Percentiles rank a stretch among this genome's conserved stretches.
phyloP scores from a whole-genome alignment of 2,888 invertebrate species.

The Criorhina ranunculi region DNA sequence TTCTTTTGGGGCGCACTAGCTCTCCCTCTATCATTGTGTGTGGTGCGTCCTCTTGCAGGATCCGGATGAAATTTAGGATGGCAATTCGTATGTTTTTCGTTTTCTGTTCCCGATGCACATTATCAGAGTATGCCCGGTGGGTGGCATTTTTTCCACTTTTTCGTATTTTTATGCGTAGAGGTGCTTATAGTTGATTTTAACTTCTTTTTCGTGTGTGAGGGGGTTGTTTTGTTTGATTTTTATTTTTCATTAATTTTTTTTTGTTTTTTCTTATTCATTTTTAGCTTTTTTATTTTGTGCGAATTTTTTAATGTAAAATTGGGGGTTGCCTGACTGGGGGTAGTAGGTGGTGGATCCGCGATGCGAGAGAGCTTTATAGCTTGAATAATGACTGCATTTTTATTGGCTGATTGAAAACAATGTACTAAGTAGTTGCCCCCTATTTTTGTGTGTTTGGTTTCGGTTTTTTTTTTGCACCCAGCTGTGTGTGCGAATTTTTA shows the following conservation, averaged over 20 bases:
- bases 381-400: slow-evolving; percentile 84
- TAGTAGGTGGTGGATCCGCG: slow-evolving; percentile 69
- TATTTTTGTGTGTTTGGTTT: slow-evolving; percentile 80
- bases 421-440: slow-evolving; percentile 82
- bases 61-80: slow-evolving; percentile 75
- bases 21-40: slow-evolving; percentile 36
- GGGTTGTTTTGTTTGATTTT: slow-evolving; percentile 73
- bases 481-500: slow-evolving; percentile 76
- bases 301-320: slow-evolving; percentile 71
- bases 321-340: slow-evolving; percentile 23
- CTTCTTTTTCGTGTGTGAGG: slow-evolving; percentile 73
- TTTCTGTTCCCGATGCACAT: slow-evolving; percentile 58
- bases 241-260: slow-evolving; percentile 57
- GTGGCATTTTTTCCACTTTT: slow-evolving; percentile 59
- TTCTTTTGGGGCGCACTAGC: slow-evolving; percentile 42
- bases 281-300: slow-evolving; percentile 70
- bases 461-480: slow-evolving; percentile 72
- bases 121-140: slow-evolving; percentile 33
- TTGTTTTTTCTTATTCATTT: slow-evolving; percentile 55
- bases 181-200: slow-evolving; percentile 71
- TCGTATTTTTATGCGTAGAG: slow-evolving; percentile 76
- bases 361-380: slow-evolving; percentile 78
- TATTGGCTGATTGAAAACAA: slow-evolving; percentile 84
- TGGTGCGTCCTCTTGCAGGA: slow-evolving; percentile 12
- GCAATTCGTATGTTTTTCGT: slow-evolving; percentile 55